These are phyloP conservation scores for Tryphoninae sp. DNA, from an alignment of 2,888 invertebrate species.

Conservation along the genomic window DNA sequence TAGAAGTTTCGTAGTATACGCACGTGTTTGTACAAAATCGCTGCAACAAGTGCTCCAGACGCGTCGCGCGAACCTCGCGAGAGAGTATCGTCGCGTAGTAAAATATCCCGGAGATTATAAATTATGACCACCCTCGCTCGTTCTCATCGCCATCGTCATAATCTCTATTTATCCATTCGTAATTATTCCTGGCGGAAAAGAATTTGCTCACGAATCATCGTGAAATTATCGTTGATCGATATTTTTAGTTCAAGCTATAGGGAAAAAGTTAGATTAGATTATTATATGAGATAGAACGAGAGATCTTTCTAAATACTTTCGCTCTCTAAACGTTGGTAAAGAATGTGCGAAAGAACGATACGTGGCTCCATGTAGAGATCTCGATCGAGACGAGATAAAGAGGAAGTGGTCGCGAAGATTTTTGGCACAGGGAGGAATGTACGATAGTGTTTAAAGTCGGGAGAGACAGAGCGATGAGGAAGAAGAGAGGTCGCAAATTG, in stretches of 20 bases:
- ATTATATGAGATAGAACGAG: too few species aligned
- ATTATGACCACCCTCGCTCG: slow-evolving; percentile 1
- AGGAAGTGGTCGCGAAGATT: slow-evolving; percentile 22
- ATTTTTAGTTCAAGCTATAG: too few species aligned
- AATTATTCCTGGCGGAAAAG: background rate
- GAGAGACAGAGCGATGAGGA: slow-evolving; percentile 43
- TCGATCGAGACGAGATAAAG: slow-evolving; percentile 16
- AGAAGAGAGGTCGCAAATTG: slow-evolving; percentile 64
- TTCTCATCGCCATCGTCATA: background rate
- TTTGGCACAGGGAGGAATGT: slow-evolving; percentile 62
- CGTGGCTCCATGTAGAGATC: background rate
- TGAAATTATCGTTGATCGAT: too few species aligned
- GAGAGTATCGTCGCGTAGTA: background rate
- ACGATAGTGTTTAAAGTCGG: slow-evolving; percentile 60
- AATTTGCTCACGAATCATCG: too few species aligned
- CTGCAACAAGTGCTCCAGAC: slow-evolving; percentile 35
- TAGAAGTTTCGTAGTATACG: slow-evolving; percentile 1
- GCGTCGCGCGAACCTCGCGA: background rate
- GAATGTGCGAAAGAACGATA: too few species aligned
- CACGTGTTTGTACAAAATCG: slow-evolving; percentile 41
- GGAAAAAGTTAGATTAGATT: too few species aligned
- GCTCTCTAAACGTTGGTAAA: too few species aligned
- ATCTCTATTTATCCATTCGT: background rate
- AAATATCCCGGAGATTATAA: slow-evolving; percentile 7
- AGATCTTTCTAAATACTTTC: too few species aligned